Evolutionary conservation across 2,797 vertebrate species (phyloP).

Genomic region (Chromobotia macracanthus): DNA sequence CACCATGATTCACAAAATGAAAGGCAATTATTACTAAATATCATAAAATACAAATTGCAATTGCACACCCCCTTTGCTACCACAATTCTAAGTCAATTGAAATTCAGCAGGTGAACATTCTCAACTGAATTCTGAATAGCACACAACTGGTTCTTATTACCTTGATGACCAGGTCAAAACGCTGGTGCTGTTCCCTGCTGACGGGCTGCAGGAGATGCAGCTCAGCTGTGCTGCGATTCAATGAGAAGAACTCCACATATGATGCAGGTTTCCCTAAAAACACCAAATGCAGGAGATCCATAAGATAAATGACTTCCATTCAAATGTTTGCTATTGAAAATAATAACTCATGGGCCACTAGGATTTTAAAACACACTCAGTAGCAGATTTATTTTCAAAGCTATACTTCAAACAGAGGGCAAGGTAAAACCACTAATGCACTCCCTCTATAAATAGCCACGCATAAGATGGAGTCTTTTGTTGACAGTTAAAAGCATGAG

Average conservation of each 20-base stretch:
- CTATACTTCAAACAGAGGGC: conserved; percentile 25
- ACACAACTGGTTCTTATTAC: conserved; percentile 69
- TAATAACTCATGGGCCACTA: conserved; percentile 1
- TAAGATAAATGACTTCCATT: conserved; percentile 32
- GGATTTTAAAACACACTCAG: conserved; percentile 24
- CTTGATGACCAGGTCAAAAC: conserved; percentile 99
- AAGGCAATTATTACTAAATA: no score
- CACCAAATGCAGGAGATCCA: not conserved
- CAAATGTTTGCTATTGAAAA: conserved; percentile 7
- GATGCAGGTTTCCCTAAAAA: conserved; percentile 87
- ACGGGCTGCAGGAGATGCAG: conserved; percentile 88
- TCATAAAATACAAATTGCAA: no score
- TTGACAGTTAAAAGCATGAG: conserved; percentile 33
- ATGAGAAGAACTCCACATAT: conserved; percentile 86
- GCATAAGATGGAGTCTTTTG: conserved; percentile 7
- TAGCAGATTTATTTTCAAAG: conserved; percentile 20
- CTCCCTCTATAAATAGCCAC: conserved; percentile 17
- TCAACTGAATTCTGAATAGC: not conserved
- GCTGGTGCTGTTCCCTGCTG: conserved; percentile 88
- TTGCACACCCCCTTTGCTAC: no score
- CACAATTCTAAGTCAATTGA: not conserved
- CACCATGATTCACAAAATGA: no score
- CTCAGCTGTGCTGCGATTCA: conserved; percentile 90
- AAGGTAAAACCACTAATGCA: conserved; percentile 34
- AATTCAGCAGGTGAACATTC: not conserved